Evolutionary conservation across 2,113 vertebrate genomes (phyloP).

Genomic region (Galeopterus variegatus): DNA sequence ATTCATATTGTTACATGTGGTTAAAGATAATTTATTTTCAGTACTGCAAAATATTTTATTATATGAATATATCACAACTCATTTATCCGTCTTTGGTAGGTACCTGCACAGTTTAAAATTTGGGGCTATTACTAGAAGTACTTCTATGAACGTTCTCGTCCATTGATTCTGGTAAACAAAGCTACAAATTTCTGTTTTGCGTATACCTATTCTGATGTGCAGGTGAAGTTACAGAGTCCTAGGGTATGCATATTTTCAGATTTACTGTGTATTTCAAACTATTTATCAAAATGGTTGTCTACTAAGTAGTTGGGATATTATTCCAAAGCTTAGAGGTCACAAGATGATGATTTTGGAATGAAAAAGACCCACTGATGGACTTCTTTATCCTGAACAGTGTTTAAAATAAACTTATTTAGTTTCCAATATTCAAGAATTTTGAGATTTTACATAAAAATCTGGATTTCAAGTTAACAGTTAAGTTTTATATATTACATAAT

Average conservation of each 20-base stretch:
- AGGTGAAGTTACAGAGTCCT: background rate
- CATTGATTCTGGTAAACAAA: background rate
- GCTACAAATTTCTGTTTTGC: background rate
- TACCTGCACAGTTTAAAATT: background rate
- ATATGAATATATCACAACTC: background rate
- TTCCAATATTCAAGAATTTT: background rate
- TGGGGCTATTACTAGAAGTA: background rate
- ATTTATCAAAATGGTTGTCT: background rate
- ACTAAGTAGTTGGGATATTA: background rate
- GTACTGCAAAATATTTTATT: background rate
- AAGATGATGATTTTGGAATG: background rate
- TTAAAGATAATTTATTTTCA: background rate
- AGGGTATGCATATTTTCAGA: background rate
- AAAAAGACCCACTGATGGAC: too few species aligned
- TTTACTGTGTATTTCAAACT: background rate
- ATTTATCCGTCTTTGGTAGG: background rate
- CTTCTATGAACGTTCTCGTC: background rate
- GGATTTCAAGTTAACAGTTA: background rate
- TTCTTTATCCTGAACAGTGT: too few species aligned
- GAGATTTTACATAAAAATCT: background rate
- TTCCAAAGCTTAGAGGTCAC: background rate
- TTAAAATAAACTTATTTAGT: conserved; percentile 31
- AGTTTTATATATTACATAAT: too few species aligned
- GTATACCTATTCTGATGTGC: background rate
- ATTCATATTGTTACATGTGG: background rate